A percentile compares a stretch with the other conserved stretches of the same genome.
Evolutionary conservation across 1,140 invertebrate genomes (phyloP).

Genomic region (Drosophila obscura): DNA sequence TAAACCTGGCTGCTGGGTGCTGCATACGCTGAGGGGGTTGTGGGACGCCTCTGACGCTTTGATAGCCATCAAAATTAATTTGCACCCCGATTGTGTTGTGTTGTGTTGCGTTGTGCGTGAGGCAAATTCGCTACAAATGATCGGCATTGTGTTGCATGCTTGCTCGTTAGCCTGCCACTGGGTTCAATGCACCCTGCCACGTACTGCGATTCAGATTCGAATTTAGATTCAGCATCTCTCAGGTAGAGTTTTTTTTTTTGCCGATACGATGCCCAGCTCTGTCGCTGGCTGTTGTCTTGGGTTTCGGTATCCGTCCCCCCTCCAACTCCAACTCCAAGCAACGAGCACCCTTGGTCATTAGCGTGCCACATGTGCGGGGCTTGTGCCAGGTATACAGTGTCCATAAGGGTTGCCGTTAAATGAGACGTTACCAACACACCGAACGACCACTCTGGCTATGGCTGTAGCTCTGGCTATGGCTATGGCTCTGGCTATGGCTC

Average conservation of each 20-base stretch:
- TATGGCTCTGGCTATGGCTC: too few relatives aligned
- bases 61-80: conserved; percentile 56
- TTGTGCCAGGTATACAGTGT: conserved; percentile 12
- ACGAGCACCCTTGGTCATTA: conserved; percentile 23
- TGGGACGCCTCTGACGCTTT: conserved; percentile 10
- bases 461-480: too few relatives aligned
- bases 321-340: conserved; percentile 7
- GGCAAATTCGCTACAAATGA: conserved; percentile 49
- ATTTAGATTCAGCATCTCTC: background rate
- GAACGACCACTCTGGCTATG: background rate
- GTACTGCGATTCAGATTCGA: conserved; percentile 5
- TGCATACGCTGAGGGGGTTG: too few relatives aligned
- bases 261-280: background rate
- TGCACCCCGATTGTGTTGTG: conserved; percentile 44
- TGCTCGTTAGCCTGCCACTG: conserved; percentile 1
- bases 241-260: background rate
- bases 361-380: conserved; percentile 22
- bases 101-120: background rate
- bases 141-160: conserved; percentile 29
- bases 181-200: conserved; percentile 37
- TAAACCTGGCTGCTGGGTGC: too few relatives aligned
- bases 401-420: conserved; percentile 50
- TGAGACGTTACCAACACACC: conserved; percentile 35
- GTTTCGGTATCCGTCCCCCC: background rate
- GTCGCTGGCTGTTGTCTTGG: background rate